Conservation (phyloP, 2,888 invertebrate species). For the Ornithoptera alexandrae region DNA sequence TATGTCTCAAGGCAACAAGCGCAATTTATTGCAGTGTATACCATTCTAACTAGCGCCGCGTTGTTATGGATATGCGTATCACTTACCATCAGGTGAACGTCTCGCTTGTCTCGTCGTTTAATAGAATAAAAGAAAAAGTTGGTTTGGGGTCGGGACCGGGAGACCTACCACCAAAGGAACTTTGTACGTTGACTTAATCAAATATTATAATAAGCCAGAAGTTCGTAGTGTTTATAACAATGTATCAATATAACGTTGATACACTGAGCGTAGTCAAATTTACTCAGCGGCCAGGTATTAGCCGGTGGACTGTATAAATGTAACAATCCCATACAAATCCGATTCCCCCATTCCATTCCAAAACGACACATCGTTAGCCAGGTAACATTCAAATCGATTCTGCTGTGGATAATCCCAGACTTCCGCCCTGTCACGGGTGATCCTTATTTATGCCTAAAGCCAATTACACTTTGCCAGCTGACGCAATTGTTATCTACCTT, state of each 20-base stretch:
- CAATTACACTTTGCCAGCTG: slow-evolving; percentile 30
- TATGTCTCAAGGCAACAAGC: too few relatives aligned
- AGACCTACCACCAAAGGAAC: too few relatives aligned
- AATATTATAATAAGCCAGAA: background rate
- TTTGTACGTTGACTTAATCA: background rate
- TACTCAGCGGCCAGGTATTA: slow-evolving; percentile 19
- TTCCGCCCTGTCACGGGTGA: slow-evolving; percentile 27
- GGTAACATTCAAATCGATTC: slow-evolving; percentile 30
- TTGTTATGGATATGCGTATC: too few relatives aligned
- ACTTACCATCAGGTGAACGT: too few relatives aligned
- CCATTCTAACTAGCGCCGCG: too few relatives aligned
- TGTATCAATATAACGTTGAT: background rate
- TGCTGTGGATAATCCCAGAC: slow-evolving; percentile 28
- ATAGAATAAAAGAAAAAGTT: too few relatives aligned
- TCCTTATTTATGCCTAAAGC: slow-evolving; percentile 30
- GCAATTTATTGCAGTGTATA: too few relatives aligned
- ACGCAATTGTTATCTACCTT: slow-evolving; percentile 26
- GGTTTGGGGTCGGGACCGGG: too few relatives aligned
- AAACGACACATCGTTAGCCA: slow-evolving; percentile 30
- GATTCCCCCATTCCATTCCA: slow-evolving; percentile 10
- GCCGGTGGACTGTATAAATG: slow-evolving; percentile 18
- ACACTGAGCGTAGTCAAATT: slow-evolving; percentile 6
- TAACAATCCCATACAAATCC: slow-evolving; percentile 28
- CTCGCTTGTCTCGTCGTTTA: too few relatives aligned
- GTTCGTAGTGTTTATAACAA: background rate